These are phyloP conservation scores for Galerucella nymphaeae DNA, from an alignment of 2,888 invertebrate genomes.

Conservation along the genomic window DNA sequence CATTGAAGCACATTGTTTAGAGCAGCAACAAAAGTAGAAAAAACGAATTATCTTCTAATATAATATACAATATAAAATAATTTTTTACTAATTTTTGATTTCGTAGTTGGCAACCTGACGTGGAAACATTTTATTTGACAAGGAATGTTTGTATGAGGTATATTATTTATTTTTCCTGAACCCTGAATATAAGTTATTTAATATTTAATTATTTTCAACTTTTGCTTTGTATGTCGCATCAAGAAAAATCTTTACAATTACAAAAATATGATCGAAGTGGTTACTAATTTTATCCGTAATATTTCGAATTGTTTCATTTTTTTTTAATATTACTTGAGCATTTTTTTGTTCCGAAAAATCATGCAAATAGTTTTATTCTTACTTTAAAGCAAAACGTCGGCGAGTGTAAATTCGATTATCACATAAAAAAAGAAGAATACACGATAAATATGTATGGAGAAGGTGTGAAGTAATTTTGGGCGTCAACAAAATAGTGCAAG, in stretches of 20 bases:
- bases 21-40: too few relatives aligned
- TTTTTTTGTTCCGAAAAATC: constrained; percentile 38
- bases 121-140: constrained; percentile 26
- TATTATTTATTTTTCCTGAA: constrained; percentile 44
- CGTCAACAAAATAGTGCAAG: too few relatives aligned
- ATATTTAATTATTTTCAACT: constrained; percentile 40
- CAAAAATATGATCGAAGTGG: constrained; percentile 29
- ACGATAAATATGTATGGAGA: too few relatives aligned
- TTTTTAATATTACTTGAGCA: constrained; percentile 50
- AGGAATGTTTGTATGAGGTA: constrained; percentile 53
- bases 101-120: constrained; percentile 19
- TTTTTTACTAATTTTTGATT: background rate
- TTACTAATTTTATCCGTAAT: constrained; percentile 29
- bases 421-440: too few relatives aligned
- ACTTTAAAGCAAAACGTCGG: constrained; percentile 24
- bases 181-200: constrained; percentile 47
- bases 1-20: too few relatives aligned
- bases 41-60: too few relatives aligned
- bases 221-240: constrained; percentile 11
- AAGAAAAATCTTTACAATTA: constrained; percentile 32
- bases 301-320: constrained; percentile 25
- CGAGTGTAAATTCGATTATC: background rate
- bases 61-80: too few relatives aligned
- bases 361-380: constrained; percentile 25
- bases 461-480: too few relatives aligned